These are phyloP conservation scores for Plemyria rubiginata DNA, from an alignment of 2,888 invertebrate genomes.

Conservation along the genomic window DNA sequence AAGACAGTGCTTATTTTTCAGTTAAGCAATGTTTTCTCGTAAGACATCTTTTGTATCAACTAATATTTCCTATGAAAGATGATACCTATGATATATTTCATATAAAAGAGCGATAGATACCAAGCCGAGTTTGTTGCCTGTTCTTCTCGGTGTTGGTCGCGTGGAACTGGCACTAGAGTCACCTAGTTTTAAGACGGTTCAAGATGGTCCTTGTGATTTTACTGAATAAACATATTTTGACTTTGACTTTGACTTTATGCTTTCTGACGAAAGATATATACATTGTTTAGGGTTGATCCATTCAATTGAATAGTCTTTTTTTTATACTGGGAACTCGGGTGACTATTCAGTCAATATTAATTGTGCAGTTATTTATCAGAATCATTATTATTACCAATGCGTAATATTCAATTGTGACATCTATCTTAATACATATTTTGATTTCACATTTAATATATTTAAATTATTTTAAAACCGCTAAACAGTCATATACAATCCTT, in stretches of 20 bases:
- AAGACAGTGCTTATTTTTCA: too few species aligned
- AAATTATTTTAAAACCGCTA: slow-evolving; percentile 23
- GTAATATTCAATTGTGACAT: not conserved
- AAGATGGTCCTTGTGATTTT: too few species aligned
- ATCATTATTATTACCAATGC: not conserved
- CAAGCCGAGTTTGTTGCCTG: too few species aligned
- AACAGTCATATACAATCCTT: slow-evolving; percentile 24
- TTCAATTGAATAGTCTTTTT: not conserved
- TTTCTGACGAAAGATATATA: not conserved
- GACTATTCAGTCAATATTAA: not conserved
- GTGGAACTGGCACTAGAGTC: too few species aligned
- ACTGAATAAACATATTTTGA: too few species aligned
- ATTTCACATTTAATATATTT: slow-evolving; percentile 12
- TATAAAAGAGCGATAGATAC: too few species aligned
- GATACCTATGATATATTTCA: too few species aligned
- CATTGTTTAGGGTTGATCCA: too few species aligned
- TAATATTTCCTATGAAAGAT: not conserved
- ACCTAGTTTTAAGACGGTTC: too few species aligned
- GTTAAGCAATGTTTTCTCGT: not conserved
- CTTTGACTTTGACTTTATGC: too few species aligned
- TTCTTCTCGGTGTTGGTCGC: too few species aligned
- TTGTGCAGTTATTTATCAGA: not conserved
- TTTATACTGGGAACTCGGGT: not conserved
- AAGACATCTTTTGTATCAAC: not conserved
- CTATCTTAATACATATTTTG: slow-evolving; percentile 7